A percentile compares a stretch with the other conserved stretches of the same genome.
Evolutionary conservation across 1,140 invertebrate species (phyloP).

Genomic region (Drosophila persimilis): DNA sequence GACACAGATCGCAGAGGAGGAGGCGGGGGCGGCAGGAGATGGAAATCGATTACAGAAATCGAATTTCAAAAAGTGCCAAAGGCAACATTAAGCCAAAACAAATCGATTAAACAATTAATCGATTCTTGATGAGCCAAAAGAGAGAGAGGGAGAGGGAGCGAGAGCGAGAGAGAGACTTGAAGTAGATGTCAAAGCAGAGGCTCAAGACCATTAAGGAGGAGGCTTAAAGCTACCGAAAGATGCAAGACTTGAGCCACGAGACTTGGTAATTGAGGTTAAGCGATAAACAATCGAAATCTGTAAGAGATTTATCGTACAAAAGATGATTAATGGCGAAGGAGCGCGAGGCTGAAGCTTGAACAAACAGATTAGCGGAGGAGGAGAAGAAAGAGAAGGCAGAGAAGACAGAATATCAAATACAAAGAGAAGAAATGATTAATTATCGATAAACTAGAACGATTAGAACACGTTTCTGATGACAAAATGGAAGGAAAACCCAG

Average conservation of each 20-base stretch:
- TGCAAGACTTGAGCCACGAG: not conserved
- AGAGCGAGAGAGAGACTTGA: slow-evolving; percentile 3
- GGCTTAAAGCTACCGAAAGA: no score
- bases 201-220: slow-evolving; percentile 14
- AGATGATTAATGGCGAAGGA: slow-evolving; percentile 25
- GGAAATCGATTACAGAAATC: slow-evolving; percentile 55
- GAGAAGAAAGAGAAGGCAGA: no score
- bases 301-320: slow-evolving; percentile 14
- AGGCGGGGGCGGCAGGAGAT: slow-evolving; percentile 9
- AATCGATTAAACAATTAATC: slow-evolving; percentile 35
- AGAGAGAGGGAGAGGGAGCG: no score
- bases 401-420: no score
- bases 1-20: not conserved
- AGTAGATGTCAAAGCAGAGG: slow-evolving; percentile 27
- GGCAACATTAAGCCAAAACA: slow-evolving; percentile 26
- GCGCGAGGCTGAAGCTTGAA: slow-evolving; percentile 4
- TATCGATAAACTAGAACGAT: no score
- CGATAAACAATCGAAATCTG: slow-evolving; percentile 5
- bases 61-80: slow-evolving; percentile 29
- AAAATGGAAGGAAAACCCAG: no score
- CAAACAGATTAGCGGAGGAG: slow-evolving; percentile 11
- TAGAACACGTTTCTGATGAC: no score
- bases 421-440: no score
- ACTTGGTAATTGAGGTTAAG: not conserved
- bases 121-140: slow-evolving; percentile 49